Base-by-base conservation (phyloP, 2,797 vertebrate genomes). In the Alauda arvensis region DNA sequence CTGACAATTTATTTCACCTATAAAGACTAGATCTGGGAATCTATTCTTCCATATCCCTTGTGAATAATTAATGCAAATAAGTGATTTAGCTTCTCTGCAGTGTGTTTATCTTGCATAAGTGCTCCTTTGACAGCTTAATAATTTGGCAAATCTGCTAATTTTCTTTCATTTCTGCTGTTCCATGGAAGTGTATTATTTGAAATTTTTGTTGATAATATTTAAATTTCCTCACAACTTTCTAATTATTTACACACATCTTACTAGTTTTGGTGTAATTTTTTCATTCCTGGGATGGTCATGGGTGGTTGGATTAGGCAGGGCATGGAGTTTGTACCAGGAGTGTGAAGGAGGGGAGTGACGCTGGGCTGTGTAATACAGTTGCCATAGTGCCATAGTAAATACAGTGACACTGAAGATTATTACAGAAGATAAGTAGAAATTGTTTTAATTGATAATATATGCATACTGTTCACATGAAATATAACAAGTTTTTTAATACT, bases 51-150 rank as follows among this genome's bases (percentile, higher is more conserved):
- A 28, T 76, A 57, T 72, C 68, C 0, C 0, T 55, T 88, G 71
- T 84, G 65, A 92, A 84, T 90, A 79, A 82, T 78, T 84, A 82
- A 88, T 70, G 34, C 25, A 82, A 68, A 72, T 81, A 86, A 92
- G 82, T 91, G 2, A 84, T 70, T 48, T 82, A 66, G 10, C 33
- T 77, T 39, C 42, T 87, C 42, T 78, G 33, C 5, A 16, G 37
- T 84, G 37, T 86, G 53, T 91, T 93, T 88, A 11, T 91, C 68
- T 91, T 84, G n/a, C 68, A 2, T 40, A 78, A 89, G 60, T 68
- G 37, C 71, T 81, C 42, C n/a, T 91, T 69, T 56, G 48, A 77
- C 74, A 87, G 55, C 39, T 76, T 68, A 92, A 78, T 88, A 24
- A 62, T 81, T 82, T 85, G 70, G 28, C 48, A 76, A 53, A 42